Conservation (phyloP, 2,888 invertebrate species). For the Exephanes ischioxanthus region DNA sequence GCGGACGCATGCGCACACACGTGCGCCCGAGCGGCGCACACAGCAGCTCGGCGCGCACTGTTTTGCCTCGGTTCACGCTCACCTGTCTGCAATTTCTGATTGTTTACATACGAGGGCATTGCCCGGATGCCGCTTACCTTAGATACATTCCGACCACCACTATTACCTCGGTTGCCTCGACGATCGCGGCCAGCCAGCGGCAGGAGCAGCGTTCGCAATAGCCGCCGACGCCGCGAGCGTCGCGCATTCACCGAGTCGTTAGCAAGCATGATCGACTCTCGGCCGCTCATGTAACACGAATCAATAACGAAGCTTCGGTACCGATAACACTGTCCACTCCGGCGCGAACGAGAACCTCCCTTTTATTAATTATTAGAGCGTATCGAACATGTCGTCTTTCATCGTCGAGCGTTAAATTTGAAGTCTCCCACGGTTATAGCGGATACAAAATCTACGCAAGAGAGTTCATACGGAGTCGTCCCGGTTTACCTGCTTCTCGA, state of each 20-base stretch:
- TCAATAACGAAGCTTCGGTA: background rate
- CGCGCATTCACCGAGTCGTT: constrained; percentile 60
- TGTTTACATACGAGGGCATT: constrained; percentile 85
- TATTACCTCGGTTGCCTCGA: constrained; percentile 44
- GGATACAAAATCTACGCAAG: background rate
- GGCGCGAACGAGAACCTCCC: background rate
- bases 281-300: constrained; percentile 22
- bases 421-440: constrained; percentile 8
- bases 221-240: constrained; percentile 25
- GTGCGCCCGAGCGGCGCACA: constrained; percentile 17
- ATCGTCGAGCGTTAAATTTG: background rate
- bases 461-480: background rate
- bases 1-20: background rate
- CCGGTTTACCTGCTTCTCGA: background rate
- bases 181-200: constrained; percentile 35
- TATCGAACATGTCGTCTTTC: background rate
- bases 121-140: constrained; percentile 83
- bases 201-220: constrained; percentile 36
- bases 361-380: constrained; percentile 5
- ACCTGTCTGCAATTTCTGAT: constrained; percentile 79
- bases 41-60: background rate
- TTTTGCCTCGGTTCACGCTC: constrained; percentile 43
- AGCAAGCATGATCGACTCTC: constrained; percentile 59
- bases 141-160: constrained; percentile 76
- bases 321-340: background rate